Base-by-base conservation (phyloP, 2,888 invertebrate genomes). In the Drosophila fungiperda region DNA sequence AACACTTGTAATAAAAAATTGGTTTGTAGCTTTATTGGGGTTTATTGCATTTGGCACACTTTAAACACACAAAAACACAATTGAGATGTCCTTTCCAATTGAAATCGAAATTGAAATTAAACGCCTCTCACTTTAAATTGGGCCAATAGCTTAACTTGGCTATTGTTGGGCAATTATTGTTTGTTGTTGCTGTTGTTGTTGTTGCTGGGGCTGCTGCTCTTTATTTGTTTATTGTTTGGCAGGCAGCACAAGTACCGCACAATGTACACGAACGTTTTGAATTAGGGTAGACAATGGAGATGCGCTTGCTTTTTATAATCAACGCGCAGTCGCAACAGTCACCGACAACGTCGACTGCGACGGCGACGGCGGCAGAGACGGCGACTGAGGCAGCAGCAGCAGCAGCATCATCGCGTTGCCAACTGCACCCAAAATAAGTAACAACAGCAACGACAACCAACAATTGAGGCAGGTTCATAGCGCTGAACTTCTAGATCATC, bases 301-400 rank as follows among this genome's bases (percentile, higher is more conserved):
- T 83, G 86, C 90, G 89, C 82, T 78, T 79, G 87, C 91, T 91
- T 90, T 89, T 90, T 90, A 90, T 90, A 90, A 90, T 82, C 82
- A 87, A 82, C 80, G 82, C 81, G 71, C 87, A 75, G 74, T 63
- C 83, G 69, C 80, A 50, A 69, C 65, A 54, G 74, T 59, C 68
- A 59, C 53, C 70, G 48, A 15, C 26, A 33, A 11, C 42, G 48
- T 38, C 50, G 55, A 29, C 76, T 12, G 32, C 63, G 60, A 50
- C 75, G 26, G 45, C 49, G 59, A 17, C 75, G 3, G 61, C 20
- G 42, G n/a, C 73, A 7, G 64, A 3, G 59, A 23, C 75, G 20
- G 61, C 17, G 38, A 26, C 75, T 45, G 58, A 49, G 52, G 40
- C 72, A 49, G 36, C 55, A 35, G 50, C 26, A 38, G 45, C 66